Evolutionary conservation across 2,113 vertebrate species (phyloP).

Genomic region (Macrotis lagotis): DNA sequence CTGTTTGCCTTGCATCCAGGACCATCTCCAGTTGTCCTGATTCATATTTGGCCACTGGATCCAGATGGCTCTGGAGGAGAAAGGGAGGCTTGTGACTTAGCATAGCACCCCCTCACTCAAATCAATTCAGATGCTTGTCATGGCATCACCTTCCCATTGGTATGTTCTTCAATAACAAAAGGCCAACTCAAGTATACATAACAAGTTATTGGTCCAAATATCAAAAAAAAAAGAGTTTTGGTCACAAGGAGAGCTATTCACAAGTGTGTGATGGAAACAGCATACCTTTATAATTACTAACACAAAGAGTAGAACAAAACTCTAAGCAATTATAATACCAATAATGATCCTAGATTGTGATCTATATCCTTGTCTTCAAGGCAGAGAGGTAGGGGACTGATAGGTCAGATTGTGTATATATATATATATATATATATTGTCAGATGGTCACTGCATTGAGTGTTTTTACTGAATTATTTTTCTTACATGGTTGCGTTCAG

Average conservation of each 20-base stretch:
- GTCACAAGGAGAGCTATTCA: background rate
- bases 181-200: no score
- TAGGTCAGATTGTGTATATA: background rate
- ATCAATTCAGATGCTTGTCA: no score
- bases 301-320: background rate
- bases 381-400: background rate
- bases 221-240: background rate
- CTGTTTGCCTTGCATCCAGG: no score
- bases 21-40: no score
- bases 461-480: background rate
- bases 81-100: no score
- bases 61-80: no score
- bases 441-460: background rate
- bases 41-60: no score
- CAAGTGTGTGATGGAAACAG: background rate
- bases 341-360: background rate
- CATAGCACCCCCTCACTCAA: no score
- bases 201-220: no score
- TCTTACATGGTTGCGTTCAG: background rate
- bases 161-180: no score
- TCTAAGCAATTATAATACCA: background rate
- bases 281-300: background rate
- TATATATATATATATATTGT: no score
- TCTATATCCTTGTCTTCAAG: background rate
- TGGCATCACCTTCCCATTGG: no score